Conservation (phyloP, 2,888 invertebrate genomes). For the Coremacera marginata region DNA sequence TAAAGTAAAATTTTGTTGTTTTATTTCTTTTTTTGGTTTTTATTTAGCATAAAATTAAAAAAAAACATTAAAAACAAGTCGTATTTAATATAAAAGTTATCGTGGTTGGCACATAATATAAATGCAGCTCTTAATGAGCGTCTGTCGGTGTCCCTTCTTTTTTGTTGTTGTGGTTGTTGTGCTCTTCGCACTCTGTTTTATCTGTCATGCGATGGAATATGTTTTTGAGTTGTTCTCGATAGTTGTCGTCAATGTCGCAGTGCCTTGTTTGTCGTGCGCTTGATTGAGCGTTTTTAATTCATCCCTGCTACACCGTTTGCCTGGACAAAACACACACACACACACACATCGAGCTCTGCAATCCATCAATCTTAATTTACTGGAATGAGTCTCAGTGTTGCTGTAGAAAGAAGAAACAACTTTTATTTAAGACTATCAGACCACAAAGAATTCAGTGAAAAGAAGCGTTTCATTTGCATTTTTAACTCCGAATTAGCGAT, state of each 20-base stretch:
- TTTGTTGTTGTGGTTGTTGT: conserved; percentile 16
- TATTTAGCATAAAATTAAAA: not conserved
- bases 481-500: no score
- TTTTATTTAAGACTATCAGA: no score
- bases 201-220: no score
- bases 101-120: not conserved
- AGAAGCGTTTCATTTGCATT: no score
- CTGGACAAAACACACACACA: not conserved
- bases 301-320: not conserved
- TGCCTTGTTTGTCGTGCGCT: conserved; percentile 2
- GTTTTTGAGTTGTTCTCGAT: no score
- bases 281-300: not conserved
- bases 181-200: not conserved
- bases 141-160: conserved; percentile 4
- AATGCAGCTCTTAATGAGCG: not conserved
- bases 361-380: not conserved
- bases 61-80: not conserved
- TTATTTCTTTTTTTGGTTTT: not conserved
- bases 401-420: no score
- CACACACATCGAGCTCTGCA: not conserved
- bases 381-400: no score
- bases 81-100: not conserved
- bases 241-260: not conserved
- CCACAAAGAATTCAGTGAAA: no score
- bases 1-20: not conserved